Conservation (phyloP, 1,140 invertebrate genomes). For the Chlorops oryzae region DNA sequence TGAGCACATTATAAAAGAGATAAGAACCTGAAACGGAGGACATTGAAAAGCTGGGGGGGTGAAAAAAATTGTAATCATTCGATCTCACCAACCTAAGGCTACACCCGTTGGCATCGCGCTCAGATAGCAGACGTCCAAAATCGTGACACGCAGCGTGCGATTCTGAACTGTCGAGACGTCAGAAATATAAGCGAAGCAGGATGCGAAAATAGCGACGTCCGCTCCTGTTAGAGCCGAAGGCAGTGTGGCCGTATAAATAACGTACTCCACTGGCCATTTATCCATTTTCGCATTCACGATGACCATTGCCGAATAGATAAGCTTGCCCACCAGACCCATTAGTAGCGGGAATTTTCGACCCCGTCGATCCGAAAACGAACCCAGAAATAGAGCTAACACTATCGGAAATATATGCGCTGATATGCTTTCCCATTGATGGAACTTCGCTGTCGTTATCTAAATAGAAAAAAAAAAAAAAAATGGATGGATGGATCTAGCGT, state of each 20-base stretch:
- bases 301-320: slow-evolving; percentile 66
- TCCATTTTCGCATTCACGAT: slow-evolving; percentile 50
- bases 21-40: slow-evolving; percentile 50
- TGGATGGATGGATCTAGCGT: background rate
- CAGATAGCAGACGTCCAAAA: slow-evolving; percentile 67
- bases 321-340: slow-evolving; percentile 62
- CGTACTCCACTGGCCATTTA: slow-evolving; percentile 64
- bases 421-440: slow-evolving; percentile 69
- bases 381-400: slow-evolving; percentile 66
- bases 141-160: slow-evolving; percentile 64
- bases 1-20: slow-evolving; percentile 52
- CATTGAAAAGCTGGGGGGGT: slow-evolving; percentile 3
- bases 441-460: slow-evolving; percentile 62
- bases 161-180: slow-evolving; percentile 59
- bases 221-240: slow-evolving; percentile 66
- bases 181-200: slow-evolving; percentile 66
- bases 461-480: slow-evolving; percentile 21
- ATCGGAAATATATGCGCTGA: slow-evolving; percentile 63
- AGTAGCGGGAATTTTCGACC: slow-evolving; percentile 59
- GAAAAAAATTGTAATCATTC: slow-evolving; percentile 27
- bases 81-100: slow-evolving; percentile 55
- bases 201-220: slow-evolving; percentile 68
- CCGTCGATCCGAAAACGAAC: slow-evolving; percentile 66
- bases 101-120: slow-evolving; percentile 68
- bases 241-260: slow-evolving; percentile 65